Evolutionary conservation across 2,888 invertebrate genomes (phyloP).

Genomic region (Acleris literana): DNA sequence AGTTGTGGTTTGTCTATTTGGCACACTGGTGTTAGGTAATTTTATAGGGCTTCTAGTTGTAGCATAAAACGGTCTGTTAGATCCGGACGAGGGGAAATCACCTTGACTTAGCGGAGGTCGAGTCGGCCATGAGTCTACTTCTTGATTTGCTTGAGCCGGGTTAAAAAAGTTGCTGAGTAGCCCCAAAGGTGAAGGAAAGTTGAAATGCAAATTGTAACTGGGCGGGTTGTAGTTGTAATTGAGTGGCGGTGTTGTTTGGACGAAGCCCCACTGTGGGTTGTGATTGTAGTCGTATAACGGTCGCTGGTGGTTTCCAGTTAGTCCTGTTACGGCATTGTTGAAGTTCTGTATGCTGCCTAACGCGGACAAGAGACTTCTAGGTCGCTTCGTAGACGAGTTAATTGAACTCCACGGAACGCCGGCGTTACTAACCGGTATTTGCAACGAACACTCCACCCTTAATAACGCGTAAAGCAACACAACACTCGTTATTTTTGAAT

Average conservation of each 20-base stretch:
- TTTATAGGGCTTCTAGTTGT: background rate
- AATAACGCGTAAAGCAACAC: conserved; percentile 4
- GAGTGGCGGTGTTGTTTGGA: background rate
- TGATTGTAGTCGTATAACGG: conserved; percentile 6
- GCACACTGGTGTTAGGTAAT: background rate
- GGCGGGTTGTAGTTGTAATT: background rate
- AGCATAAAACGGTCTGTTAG: conserved; percentile 3
- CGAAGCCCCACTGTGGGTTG: background rate
- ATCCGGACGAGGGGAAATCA: conserved; percentile 15
- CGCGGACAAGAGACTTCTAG: conserved; percentile 8
- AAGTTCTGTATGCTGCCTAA: conserved; percentile 5
- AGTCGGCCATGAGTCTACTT: conserved; percentile 27
- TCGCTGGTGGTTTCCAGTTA: conserved; percentile 14
- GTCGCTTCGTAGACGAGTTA: background rate
- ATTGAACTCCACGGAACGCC: conserved; percentile 6
- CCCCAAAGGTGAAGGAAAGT: conserved; percentile 12
- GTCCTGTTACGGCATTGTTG: conserved; percentile 21
- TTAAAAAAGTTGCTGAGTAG: conserved; percentile 25
- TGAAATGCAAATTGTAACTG: conserved; percentile 11
- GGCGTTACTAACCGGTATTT: background rate
- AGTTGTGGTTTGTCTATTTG: too few species aligned
- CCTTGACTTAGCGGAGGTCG: conserved; percentile 33
- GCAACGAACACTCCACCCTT: background rate
- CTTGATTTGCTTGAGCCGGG: conserved; percentile 14
- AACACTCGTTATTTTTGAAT: background rate